Evolutionary conservation across 1,140 invertebrate species (phyloP).

Genomic region (Cheumatopsyche charites): DNA sequence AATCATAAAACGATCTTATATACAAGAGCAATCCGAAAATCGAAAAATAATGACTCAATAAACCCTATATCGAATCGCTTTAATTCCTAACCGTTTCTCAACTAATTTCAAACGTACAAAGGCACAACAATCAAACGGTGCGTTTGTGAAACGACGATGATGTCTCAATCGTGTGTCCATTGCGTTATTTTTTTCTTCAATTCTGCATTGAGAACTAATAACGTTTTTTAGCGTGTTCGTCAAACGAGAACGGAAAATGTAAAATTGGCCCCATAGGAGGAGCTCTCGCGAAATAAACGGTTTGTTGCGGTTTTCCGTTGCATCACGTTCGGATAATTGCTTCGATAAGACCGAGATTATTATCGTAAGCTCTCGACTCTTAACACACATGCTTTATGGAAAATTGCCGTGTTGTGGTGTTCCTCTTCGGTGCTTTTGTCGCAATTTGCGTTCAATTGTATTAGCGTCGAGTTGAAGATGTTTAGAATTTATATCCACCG

Average conservation of each 20-base stretch:
- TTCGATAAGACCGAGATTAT: conserved; percentile 2
- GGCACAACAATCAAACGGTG: too few species aligned
- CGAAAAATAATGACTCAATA: too few species aligned
- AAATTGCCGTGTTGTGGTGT: background rate
- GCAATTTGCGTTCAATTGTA: background rate
- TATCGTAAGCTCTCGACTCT: background rate
- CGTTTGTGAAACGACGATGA: too few species aligned
- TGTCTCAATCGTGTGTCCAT: too few species aligned
- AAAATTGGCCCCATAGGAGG: conserved; percentile 7
- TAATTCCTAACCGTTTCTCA: too few species aligned
- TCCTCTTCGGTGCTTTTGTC: background rate
- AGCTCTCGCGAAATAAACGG: background rate
- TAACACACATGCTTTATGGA: too few species aligned
- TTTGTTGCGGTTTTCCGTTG: background rate
- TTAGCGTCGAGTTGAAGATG: background rate
- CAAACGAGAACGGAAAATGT: conserved; percentile 20
- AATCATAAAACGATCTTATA: too few species aligned
- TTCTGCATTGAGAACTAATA: background rate
- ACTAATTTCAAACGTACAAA: too few species aligned
- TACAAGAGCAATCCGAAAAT: too few species aligned
- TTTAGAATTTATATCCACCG: background rate
- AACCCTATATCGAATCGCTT: too few species aligned
- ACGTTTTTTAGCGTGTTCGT: background rate
- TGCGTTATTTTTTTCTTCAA: background rate
- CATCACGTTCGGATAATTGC: conserved; percentile 16